These are phyloP conservation scores for Pachycephala philippinensis DNA, from an alignment of 2,113 vertebrate genomes.

Conservation along the genomic window DNA sequence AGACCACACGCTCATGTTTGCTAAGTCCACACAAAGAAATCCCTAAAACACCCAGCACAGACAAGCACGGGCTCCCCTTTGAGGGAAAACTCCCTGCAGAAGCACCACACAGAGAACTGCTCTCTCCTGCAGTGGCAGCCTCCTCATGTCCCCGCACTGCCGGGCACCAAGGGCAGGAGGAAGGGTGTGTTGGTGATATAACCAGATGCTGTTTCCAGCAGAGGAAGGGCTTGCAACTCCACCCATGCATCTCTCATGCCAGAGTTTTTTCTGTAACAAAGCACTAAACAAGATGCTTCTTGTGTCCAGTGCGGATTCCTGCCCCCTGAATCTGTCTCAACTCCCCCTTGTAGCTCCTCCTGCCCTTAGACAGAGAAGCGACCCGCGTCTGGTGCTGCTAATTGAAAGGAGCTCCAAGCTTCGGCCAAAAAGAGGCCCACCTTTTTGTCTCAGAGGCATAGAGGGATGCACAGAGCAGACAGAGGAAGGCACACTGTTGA, in stretches of 20 bases:
- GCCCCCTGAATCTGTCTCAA: background rate
- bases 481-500: background rate
- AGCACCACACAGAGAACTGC: background rate
- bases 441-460: background rate
- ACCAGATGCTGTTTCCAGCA: background rate
- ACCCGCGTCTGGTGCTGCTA: background rate
- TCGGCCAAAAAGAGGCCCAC: background rate
- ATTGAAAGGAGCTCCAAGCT: background rate
- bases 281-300: background rate
- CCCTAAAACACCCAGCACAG: background rate
- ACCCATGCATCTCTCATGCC: background rate
- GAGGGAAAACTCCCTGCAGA: background rate
- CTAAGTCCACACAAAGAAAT: background rate
- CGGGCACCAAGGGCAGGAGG: background rate
- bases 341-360: background rate
- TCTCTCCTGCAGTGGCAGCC: background rate
- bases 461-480: background rate
- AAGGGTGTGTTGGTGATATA: background rate
- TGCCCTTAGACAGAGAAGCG: background rate
- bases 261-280: background rate
- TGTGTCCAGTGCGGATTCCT: background rate
- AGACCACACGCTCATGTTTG: rapidly evolving
- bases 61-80: rapidly evolving
- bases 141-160: rapidly evolving
- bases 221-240: background rate